phyloP scores from a whole-genome alignment of 2,888 invertebrate genomes.

The Carterocephalus palaemon region DNA sequence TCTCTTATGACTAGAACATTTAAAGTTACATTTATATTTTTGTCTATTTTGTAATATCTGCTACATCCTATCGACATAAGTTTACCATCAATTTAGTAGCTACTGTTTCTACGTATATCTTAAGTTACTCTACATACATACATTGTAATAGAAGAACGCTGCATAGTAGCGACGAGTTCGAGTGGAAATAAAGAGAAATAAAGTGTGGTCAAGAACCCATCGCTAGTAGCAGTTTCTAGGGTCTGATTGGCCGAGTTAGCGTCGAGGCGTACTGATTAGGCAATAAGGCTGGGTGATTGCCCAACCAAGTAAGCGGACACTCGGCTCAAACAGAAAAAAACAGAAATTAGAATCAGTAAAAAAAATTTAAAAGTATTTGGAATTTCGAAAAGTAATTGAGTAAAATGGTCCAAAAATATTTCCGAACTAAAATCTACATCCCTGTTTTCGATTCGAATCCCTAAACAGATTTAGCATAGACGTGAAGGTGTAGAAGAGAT shows the following conservation, averaged over 20 bases:
- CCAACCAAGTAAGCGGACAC: conserved; percentile 82
- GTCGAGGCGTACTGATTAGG: conserved; percentile 80
- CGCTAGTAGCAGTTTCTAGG: conserved; percentile 55
- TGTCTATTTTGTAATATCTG: conserved; percentile 60
- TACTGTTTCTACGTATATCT: conserved; percentile 67
- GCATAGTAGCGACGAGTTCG: conserved; percentile 48
- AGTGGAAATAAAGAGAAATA: conserved; percentile 46
- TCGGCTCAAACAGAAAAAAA: conserved; percentile 61
- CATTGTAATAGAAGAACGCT: conserved; percentile 64
- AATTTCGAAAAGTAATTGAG: conserved; percentile 44
- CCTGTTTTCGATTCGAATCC: conserved; percentile 68
- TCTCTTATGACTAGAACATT: conserved; percentile 73
- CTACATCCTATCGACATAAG: conserved; percentile 77
- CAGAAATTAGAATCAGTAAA: conserved; percentile 49
- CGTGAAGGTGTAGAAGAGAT: conserved; percentile 36
- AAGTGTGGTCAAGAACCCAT: conserved; percentile 47
- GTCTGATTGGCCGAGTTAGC: conserved; percentile 61
- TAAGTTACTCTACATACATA: conserved; percentile 78
- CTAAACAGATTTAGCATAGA: conserved; percentile 36
- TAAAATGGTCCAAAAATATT: conserved; percentile 73
- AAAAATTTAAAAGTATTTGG: conserved; percentile 34
- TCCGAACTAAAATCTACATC: conserved; percentile 70
- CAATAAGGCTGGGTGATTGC: conserved; percentile 86
- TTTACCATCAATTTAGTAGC: conserved; percentile 75
- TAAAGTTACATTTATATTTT: conserved; percentile 63